Evolutionary conservation across 2,797 vertebrate genomes (phyloP), one percentile per base, ranked within the genome.

Genomic region (Megalops cyprinoides): DNA sequence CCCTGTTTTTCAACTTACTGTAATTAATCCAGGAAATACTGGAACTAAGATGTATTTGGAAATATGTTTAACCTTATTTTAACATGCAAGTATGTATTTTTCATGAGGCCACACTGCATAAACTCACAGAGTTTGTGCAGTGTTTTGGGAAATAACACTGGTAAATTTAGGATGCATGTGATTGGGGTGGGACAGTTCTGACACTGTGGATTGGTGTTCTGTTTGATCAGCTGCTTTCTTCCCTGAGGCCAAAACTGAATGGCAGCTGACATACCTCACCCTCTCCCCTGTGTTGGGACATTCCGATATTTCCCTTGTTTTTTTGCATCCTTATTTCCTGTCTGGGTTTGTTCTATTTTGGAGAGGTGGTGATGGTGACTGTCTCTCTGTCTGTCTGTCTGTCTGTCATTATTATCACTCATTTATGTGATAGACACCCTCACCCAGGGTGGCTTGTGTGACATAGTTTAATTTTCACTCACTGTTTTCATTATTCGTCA

Each of bases 241-340:
- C 58, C 58, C 12, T 31, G 34, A 53, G 18, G 51, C 18, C 23
- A 25, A 9, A 28, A 18, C 20, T 9, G 28, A 4, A 60, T 60
- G 20, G 23, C 23, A 23, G 18, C 0, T 5, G 20, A 67, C 34
- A 8, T 34, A 39, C 37, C 62, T 37, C 15, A 7, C 31, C 15
- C 28, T 34, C 67, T 39, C 65, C 48, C 34, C 34, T 71, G 34
- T 15, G 44, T 71, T 79, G 78, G n/a, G 51, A 71, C 49, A 79
- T 71, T 39, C 65, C 39, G 15, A 48, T 8, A 53, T 65, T 65
- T 76, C 31, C 37, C 58, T 60, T 44, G 37, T 1, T 44, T 78
- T 28, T n/a, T 18, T 15, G 18, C 44, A n/a, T n/a, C 31, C 31
- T 79, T 18, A 5, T 31, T 49, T 34, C 44, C 73, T 74, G n/a